Percentiles rank a stretch among this genome's conserved stretches.
Conservation (phyloP, 2,888 invertebrate species). For the Melieria crassipennis region DNA sequence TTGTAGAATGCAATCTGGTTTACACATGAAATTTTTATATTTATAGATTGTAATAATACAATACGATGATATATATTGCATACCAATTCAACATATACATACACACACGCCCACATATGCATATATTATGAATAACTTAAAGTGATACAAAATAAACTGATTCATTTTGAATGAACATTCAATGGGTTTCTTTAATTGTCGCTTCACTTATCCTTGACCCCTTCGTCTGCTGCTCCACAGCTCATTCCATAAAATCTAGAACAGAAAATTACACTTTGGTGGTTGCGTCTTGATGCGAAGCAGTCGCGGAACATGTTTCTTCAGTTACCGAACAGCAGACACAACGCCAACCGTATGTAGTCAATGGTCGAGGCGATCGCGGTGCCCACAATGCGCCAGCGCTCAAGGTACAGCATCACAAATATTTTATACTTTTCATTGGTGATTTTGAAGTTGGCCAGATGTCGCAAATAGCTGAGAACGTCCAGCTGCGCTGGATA, state of each 20-base stretch:
- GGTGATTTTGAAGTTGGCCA: slow-evolving; percentile 46
- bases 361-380: slow-evolving; percentile 55
- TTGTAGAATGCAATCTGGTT: background rate
- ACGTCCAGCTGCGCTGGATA: slow-evolving; percentile 46
- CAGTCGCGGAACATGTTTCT: slow-evolving; percentile 13
- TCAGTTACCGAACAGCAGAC: slow-evolving; percentile 42
- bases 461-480: slow-evolving; percentile 37
- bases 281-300: slow-evolving; percentile 23
- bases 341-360: slow-evolving; percentile 54
- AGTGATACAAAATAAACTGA: slow-evolving; percentile 22
- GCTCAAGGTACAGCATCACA: slow-evolving; percentile 51
- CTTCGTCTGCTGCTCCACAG: background rate
- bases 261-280: slow-evolving; percentile 25
- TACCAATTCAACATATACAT: slow-evolving; percentile 11
- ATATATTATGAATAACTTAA: slow-evolving; percentile 21
- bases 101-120: background rate
- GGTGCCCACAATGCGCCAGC: slow-evolving; percentile 50
- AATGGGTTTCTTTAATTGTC: background rate
- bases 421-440: slow-evolving; percentile 49
- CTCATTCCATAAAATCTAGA: background rate
- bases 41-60: slow-evolving; percentile 29
- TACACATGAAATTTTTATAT: slow-evolving; percentile 27
- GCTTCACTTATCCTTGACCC: background rate
- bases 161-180: slow-evolving; percentile 20
- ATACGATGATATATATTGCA: background rate